Conservation (phyloP, 37 sponge, comb jelly and placozoan genomes). For the Axinella damicornis region DNA sequence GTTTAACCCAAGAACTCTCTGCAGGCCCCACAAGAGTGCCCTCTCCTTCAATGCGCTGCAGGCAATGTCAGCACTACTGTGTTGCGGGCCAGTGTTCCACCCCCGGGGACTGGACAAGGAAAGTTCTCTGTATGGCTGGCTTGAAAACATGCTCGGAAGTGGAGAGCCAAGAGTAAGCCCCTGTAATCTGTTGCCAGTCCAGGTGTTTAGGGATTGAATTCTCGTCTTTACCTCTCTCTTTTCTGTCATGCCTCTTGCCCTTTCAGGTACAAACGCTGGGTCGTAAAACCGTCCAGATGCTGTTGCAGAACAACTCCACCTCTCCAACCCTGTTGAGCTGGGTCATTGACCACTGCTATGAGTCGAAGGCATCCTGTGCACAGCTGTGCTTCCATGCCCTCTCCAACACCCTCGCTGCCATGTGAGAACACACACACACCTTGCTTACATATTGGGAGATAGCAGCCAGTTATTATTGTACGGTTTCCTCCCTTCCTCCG, state of each 20-base stretch:
- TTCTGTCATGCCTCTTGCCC: not conserved
- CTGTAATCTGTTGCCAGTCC: not conserved
- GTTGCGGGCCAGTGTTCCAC: conserved; percentile 90
- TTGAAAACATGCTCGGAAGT: conserved; percentile 80
- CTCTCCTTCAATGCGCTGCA: conserved; percentile 46
- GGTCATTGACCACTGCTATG: conserved; percentile 84
- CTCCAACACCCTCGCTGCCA: conserved; percentile 62
- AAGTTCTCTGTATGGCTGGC: conserved; percentile 83
- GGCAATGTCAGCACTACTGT: conserved; percentile 93
- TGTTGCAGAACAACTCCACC: conserved; percentile 73
- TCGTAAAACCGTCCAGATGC: conserved; percentile 77
- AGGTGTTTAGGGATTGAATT: not conserved
- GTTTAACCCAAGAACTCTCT: not conserved
- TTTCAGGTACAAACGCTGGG: conserved; percentile 81
- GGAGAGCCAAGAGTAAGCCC: conserved; percentile 58
- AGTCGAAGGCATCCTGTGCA: conserved; percentile 42
- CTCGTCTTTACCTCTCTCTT: not conserved
- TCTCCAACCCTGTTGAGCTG: conserved; percentile 75
- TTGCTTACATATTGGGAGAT: too few relatives aligned
- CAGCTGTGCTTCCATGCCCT: conserved; percentile 89
- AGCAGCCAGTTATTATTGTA: too few relatives aligned
- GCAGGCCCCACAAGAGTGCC: conserved; percentile 26
- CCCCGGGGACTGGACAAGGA: conserved; percentile 63
- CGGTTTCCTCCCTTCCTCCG: not conserved
- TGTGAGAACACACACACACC: conserved; percentile 23